Percentiles rank a stretch among this genome's conserved stretches.
Conservation (phyloP, 2,888 invertebrate genomes). For the Cyrtodaria siliqua region DNA sequence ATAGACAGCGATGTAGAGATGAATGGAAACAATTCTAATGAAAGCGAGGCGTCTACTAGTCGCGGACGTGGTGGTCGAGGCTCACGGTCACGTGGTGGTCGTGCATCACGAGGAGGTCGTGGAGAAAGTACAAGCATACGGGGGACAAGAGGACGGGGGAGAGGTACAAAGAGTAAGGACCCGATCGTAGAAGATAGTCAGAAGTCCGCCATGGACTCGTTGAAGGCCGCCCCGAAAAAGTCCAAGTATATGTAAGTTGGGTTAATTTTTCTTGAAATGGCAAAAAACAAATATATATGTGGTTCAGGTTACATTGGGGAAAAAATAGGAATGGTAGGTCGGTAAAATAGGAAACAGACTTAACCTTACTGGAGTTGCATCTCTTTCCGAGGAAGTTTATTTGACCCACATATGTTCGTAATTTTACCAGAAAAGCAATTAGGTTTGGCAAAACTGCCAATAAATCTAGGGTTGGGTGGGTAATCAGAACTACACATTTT, state of each 20-base stretch:
- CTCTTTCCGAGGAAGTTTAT: too few species aligned
- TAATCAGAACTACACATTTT: too few species aligned
- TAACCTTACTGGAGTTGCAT: too few species aligned
- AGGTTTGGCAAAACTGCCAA: too few species aligned
- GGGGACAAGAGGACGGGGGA: constrained; percentile 48
- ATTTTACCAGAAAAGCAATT: too few species aligned
- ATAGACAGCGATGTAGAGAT: constrained; percentile 72
- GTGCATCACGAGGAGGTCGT: constrained; percentile 70
- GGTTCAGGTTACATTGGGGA: too few species aligned
- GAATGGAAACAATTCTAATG: constrained; percentile 61
- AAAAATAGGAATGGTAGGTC: too few species aligned
- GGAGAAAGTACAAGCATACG: constrained; percentile 54
- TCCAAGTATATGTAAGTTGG: constrained; percentile 32
- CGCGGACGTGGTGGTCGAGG: constrained; percentile 50
- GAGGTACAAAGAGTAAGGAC: constrained; percentile 71
- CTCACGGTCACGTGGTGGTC: constrained; percentile 67
- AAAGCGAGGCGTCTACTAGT: constrained; percentile 59
- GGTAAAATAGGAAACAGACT: too few species aligned
- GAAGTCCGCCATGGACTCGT: constrained; percentile 63
- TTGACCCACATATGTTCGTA: too few species aligned
- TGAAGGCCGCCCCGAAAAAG: constrained; percentile 30
- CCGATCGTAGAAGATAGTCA: constrained; percentile 66
- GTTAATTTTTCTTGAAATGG: too few species aligned
- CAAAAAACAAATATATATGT: too few species aligned
- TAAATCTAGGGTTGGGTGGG: too few species aligned